phyloP scores from a whole-genome alignment of 2,113 vertebrate genomes.

The Poicephalus meyeri region DNA sequence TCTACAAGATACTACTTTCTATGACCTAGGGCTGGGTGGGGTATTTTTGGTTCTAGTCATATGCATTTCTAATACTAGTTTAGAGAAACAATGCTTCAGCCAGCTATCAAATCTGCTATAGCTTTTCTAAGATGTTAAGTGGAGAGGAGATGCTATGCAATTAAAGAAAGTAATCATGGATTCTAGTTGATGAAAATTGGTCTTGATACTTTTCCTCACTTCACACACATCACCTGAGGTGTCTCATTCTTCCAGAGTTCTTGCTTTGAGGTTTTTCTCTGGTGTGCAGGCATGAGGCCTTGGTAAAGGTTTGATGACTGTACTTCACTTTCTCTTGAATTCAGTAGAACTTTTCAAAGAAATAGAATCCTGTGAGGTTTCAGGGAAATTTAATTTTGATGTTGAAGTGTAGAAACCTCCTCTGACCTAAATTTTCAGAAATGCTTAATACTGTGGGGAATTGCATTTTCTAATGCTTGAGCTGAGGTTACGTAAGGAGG shows the following conservation, averaged over 20 bases:
- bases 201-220: background rate
- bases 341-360: background rate
- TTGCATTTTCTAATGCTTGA: background rate
- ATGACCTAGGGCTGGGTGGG: background rate
- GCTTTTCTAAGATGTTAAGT: background rate
- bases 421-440: constrained; percentile 46
- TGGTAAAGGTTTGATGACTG: background rate
- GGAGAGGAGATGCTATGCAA: background rate
- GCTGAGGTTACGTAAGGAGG: constrained; percentile 23
- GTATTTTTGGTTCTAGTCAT: background rate
- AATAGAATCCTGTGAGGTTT: constrained; percentile 44
- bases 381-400: constrained; percentile 37
- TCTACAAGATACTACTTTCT: constrained; percentile 1
- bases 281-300: background rate
- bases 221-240: background rate
- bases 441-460: background rate
- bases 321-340: background rate
- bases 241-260: background rate
- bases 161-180: background rate
- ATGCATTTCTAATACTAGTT: constrained; percentile 34
- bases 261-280: background rate
- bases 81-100: background rate
- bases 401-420: constrained; percentile 14
- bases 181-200: background rate
- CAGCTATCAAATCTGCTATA: background rate